These are phyloP conservation scores for Acrossocheilus wenchowensis DNA, from an alignment of 2,797 vertebrate genomes.

Conservation along the genomic window DNA sequence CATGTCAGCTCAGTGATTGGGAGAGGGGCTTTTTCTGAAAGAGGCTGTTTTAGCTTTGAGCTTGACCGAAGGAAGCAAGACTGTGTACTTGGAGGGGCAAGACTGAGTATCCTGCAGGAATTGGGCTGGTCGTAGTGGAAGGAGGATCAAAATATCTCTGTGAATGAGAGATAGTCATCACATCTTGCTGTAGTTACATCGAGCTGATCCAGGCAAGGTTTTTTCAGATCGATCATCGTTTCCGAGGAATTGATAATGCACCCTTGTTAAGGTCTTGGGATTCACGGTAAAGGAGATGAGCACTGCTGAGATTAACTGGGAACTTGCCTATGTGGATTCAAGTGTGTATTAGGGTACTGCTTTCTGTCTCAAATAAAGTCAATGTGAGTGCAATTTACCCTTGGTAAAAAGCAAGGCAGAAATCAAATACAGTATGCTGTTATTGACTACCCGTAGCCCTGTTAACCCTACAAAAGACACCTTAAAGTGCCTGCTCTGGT, in stretches of 20 bases:
- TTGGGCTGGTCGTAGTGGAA: slow-evolving; percentile 55
- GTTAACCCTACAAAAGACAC: slow-evolving; percentile 12
- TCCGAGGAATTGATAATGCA: slow-evolving; percentile 75
- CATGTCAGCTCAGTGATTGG: slow-evolving; percentile 63
- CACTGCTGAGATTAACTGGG: slow-evolving; percentile 74
- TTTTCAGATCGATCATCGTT: slow-evolving; percentile 75
- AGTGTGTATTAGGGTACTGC: neutral
- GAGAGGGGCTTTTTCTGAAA: slow-evolving; percentile 55
- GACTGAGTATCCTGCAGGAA: slow-evolving; percentile 31
- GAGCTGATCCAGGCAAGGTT: slow-evolving; percentile 66
- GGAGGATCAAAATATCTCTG: slow-evolving; percentile 52
- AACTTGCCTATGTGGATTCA: slow-evolving; percentile 58
- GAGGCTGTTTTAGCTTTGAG: slow-evolving; percentile 56
- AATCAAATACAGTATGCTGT: neutral
- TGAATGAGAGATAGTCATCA: slow-evolving; percentile 19
- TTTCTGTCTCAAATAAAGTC: slow-evolving; percentile 5
- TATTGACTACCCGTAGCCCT: slow-evolving; percentile 6
- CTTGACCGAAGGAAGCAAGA: slow-evolving; percentile 49
- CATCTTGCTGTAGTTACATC: slow-evolving; percentile 7
- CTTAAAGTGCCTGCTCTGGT: neutral
- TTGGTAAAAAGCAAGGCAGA: neutral
- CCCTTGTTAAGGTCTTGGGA: slow-evolving; percentile 68
- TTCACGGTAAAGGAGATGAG: slow-evolving; percentile 68
- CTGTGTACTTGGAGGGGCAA: slow-evolving; percentile 58
- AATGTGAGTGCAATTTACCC: slow-evolving; percentile 17